phyloP scores from a whole-genome alignment of 2,888 invertebrate genomes.

The Lasioglossum leucozonium region DNA sequence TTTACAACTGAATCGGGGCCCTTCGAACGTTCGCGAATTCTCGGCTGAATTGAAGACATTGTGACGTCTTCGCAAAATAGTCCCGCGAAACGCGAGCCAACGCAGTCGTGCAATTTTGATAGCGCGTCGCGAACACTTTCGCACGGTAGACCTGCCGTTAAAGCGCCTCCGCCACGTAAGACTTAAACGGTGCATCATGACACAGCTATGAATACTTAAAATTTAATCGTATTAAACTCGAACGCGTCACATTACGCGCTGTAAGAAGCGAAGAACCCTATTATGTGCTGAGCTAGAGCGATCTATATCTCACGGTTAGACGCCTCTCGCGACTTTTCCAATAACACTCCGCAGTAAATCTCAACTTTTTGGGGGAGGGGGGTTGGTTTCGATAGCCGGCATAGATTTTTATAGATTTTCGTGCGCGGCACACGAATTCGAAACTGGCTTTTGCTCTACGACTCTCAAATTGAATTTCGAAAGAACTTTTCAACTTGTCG shows the following conservation, averaged over 20 bases:
- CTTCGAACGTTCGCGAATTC: too few species aligned
- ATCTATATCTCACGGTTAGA: not conserved
- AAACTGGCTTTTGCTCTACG: too few species aligned
- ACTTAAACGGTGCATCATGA: not conserved
- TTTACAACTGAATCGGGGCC: too few species aligned
- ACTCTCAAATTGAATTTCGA: too few species aligned
- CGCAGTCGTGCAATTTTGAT: not conserved
- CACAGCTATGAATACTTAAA: not conserved
- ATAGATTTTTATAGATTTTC: too few species aligned
- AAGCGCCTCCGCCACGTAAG: not conserved
- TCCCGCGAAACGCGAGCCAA: not conserved
- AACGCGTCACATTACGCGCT: not conserved
- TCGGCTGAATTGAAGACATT: too few species aligned
- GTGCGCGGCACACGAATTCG: too few species aligned
- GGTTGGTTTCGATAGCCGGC: too few species aligned
- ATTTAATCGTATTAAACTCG: not conserved
- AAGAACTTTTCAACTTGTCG: too few species aligned
- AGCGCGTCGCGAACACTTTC: not conserved
- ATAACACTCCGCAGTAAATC: not conserved
- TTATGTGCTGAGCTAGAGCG: constrained; percentile 6
- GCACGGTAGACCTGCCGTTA: too few species aligned
- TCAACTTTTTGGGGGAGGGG: too few species aligned
- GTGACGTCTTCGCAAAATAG: not conserved
- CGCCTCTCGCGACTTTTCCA: not conserved
- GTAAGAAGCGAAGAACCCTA: constrained; percentile 1